Conservation (phyloP, 1,140 invertebrate species). For the Drosophila dunni region DNA sequence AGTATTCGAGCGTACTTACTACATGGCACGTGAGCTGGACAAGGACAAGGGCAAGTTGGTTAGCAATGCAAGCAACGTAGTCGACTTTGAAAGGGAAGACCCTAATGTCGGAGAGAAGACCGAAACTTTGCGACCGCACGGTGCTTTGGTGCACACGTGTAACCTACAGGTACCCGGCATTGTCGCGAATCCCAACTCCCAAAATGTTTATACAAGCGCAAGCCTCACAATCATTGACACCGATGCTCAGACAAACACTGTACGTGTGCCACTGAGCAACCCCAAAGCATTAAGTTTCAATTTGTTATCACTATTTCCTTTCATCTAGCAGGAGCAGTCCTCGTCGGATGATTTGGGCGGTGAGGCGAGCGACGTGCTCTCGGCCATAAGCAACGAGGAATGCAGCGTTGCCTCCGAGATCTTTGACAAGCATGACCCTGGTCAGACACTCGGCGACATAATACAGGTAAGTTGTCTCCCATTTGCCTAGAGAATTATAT, state of each 20-base stretch:
- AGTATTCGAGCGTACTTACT: slow-evolving; percentile 82
- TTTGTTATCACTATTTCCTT: background rate
- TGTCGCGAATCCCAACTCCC: slow-evolving; percentile 72
- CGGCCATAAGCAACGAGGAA: slow-evolving; percentile 89
- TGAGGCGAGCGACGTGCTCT: slow-evolving; percentile 86
- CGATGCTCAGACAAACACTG: slow-evolving; percentile 83
- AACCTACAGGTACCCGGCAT: slow-evolving; percentile 81
- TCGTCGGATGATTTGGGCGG: slow-evolving; percentile 72
- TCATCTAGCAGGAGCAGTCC: slow-evolving; percentile 68
- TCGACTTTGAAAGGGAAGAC: slow-evolving; percentile 25
- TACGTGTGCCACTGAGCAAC: slow-evolving; percentile 58
- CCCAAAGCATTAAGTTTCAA: background rate
- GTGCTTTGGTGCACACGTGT: slow-evolving; percentile 66
- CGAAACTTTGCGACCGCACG: slow-evolving; percentile 29
- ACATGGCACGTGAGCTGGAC: slow-evolving; percentile 75
- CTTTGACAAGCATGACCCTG: slow-evolving; percentile 84
- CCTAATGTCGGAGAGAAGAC: slow-evolving; percentile 48
- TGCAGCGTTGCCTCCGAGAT: slow-evolving; percentile 88
- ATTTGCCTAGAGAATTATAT: background rate
- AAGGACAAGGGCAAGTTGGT: slow-evolving; percentile 40
- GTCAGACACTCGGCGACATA: slow-evolving; percentile 75
- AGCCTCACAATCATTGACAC: slow-evolving; percentile 87
- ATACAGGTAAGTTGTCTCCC: slow-evolving; percentile 61
- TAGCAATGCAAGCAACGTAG: slow-evolving; percentile 18
- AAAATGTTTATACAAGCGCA: slow-evolving; percentile 83